These are phyloP conservation scores for Thamnophis elegans DNA, from an alignment of 2,797 vertebrate species.

Conservation along the genomic window DNA sequence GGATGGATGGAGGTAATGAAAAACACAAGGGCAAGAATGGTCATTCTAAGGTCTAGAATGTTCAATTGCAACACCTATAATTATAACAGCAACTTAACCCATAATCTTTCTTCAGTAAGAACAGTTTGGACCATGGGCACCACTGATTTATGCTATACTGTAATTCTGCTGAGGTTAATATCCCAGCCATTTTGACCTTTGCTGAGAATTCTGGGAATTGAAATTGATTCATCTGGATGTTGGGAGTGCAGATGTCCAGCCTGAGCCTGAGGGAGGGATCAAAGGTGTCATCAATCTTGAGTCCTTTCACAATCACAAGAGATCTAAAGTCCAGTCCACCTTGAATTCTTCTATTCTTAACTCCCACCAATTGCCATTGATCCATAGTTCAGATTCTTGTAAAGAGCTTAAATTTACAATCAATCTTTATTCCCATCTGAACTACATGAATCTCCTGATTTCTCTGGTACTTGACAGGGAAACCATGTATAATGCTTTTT, in stretches of 20 bases:
- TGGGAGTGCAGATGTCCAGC: not conserved
- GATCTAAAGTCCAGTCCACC: not conserved
- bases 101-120: not conserved
- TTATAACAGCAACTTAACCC: not conserved
- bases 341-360: not conserved
- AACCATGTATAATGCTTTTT: not conserved
- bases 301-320: too few species aligned
- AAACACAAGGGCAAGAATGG: not conserved
- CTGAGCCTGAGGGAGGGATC: not conserved
- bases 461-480: not conserved
- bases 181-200: not conserved
- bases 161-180: not conserved
- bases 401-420: not conserved
- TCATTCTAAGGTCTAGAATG: not conserved
- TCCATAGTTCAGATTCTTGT: not conserved
- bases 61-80: not conserved
- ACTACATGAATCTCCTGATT: not conserved
- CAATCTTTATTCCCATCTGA: not conserved
- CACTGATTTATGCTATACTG: not conserved
- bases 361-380: not conserved
- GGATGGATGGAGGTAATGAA: not conserved
- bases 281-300: too few species aligned
- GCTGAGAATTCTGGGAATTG: not conserved
- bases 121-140: not conserved
- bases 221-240: not conserved